phyloP scores from a whole-genome alignment of 2,888 invertebrate genomes.

The Omphaloscelis lunosa region DNA sequence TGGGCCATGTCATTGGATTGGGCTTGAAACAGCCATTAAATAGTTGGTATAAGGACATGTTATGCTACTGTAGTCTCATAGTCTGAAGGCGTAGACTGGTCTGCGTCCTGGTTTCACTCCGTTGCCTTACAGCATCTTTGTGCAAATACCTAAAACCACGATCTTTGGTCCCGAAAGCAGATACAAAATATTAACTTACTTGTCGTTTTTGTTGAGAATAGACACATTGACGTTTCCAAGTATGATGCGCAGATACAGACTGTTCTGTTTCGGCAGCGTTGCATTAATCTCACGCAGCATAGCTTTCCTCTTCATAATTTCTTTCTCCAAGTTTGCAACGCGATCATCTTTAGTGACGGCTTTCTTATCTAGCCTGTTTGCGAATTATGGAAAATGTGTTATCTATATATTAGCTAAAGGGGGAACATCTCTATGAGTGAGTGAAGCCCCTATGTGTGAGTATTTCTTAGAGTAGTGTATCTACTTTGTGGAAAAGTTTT shows the following conservation, averaged over 20 bases:
- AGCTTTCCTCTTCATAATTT: constrained; percentile 95
- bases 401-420: too few relatives aligned
- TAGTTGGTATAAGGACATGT: too few relatives aligned
- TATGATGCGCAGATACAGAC: constrained; percentile 96
- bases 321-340: constrained; percentile 92
- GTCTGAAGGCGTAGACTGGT: not conserved
- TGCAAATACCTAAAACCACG: not conserved
- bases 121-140: too few relatives aligned
- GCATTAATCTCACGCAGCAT: constrained; percentile 98
- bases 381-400: not conserved
- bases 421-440: not conserved
- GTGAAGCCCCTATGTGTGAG: too few relatives aligned
- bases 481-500: not conserved
- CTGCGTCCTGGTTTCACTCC: not conserved
- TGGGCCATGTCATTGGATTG: not conserved
- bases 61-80: not conserved
- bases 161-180: not conserved
- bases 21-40: not conserved
- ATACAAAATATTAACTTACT: constrained; percentile 91
- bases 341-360: constrained; percentile 89
- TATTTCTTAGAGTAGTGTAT: not conserved
- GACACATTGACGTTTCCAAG: constrained; percentile 99
- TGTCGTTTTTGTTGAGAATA: constrained; percentile 98
- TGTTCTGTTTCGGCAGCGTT: constrained; percentile 97
- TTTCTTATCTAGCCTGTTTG: constrained; percentile 83